phyloP scores from a whole-genome alignment of 1,140 invertebrate genomes.

The Caerostris darwini region DNA sequence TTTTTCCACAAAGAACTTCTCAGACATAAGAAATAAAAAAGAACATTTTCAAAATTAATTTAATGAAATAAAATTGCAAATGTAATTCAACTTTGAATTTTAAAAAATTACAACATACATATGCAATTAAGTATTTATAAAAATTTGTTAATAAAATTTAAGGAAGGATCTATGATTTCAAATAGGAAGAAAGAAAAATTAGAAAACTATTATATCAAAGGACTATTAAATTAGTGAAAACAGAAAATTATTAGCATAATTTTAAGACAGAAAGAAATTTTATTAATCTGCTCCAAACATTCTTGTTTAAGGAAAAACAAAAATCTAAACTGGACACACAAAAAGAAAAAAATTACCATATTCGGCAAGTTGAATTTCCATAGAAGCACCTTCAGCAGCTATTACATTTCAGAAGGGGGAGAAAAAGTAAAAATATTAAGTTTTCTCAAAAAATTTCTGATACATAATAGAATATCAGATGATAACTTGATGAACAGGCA shows the following conservation, averaged over 20 bases:
- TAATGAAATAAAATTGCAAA: background rate
- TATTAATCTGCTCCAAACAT: background rate
- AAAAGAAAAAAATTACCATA: constrained; percentile 71
- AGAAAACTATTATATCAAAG: background rate
- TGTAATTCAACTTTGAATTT: background rate
- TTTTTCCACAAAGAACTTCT: too few species aligned
- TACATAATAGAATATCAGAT: background rate
- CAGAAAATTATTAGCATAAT: background rate
- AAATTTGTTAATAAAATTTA: background rate
- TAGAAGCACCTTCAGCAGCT: constrained; percentile 58
- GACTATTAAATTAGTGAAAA: background rate
- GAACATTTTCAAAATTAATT: background rate
- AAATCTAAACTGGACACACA: constrained; percentile 42
- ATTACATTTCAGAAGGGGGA: constrained; percentile 10
- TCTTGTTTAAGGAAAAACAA: background rate
- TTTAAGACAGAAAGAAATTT: background rate
- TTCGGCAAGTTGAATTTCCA: constrained; percentile 70
- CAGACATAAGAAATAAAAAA: too few species aligned
- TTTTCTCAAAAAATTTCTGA: constrained; percentile 7
- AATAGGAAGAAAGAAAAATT: background rate
- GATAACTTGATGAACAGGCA: constrained; percentile 3
- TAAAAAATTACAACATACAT: too few species aligned
- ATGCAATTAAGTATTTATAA: background rate
- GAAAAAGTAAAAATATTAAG: constrained; percentile 25
- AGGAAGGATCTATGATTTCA: background rate